phyloP scores from a whole-genome alignment of 2,797 vertebrate species.

The Channallabes apus region DNA sequence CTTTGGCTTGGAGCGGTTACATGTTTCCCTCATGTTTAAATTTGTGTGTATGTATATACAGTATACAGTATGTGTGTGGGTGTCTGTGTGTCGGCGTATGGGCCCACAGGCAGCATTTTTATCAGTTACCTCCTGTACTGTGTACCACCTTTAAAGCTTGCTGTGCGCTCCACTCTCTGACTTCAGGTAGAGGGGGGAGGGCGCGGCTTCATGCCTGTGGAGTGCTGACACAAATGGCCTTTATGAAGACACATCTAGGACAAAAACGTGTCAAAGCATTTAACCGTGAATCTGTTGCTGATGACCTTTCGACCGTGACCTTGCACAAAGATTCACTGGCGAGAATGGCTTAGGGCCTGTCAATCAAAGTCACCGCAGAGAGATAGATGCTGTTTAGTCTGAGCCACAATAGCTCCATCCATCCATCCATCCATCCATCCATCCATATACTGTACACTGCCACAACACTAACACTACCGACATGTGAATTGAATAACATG shows the following conservation, averaged over 20 bases:
- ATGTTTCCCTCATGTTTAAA: conserved; percentile 43
- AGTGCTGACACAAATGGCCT: conserved; percentile 29
- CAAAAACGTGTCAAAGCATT: conserved; percentile 63
- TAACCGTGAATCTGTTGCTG: conserved; percentile 63
- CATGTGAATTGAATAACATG: too few species aligned
- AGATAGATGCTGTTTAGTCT: not conserved
- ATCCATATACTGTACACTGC: not conserved
- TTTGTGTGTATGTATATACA: conserved; percentile 8
- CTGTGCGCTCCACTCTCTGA: conserved; percentile 56
- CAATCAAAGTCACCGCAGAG: conserved; percentile 59
- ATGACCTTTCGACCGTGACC: conserved; percentile 70
- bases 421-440: not conserved
- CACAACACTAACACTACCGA: too few species aligned
- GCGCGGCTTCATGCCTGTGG: conserved; percentile 45
- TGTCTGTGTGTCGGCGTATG: conserved; percentile 25
- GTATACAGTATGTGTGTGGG: conserved; percentile 18
- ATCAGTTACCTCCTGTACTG: conserved; percentile 63
- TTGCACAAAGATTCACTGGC: conserved; percentile 62
- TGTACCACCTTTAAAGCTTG: conserved; percentile 68
- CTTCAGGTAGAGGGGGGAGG: conserved; percentile 61
- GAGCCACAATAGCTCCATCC: not conserved
- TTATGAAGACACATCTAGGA: conserved; percentile 27
- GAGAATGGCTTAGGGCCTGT: conserved; percentile 68
- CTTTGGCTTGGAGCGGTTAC: conserved; percentile 19
- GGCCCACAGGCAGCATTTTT: conserved; percentile 47